phyloP scores from a whole-genome alignment of 2,888 invertebrate species.

The Leptinotarsa rubiginosa region DNA sequence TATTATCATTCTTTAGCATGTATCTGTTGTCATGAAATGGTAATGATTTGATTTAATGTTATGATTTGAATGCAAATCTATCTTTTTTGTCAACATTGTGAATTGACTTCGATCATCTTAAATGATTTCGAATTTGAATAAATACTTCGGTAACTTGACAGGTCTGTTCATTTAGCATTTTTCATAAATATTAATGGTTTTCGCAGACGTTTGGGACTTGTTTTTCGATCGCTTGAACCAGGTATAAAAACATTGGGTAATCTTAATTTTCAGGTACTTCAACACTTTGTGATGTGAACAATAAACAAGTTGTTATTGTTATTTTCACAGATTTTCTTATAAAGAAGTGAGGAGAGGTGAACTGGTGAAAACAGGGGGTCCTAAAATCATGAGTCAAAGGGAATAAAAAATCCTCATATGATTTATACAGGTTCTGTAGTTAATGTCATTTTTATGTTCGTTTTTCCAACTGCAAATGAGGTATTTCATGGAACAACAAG shows the following conservation, averaged over 20 bases:
- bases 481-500: no score
- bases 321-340: no score
- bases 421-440: no score
- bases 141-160: conserved; percentile 8
- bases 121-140: conserved; percentile 11
- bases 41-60: background rate
- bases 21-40: background rate
- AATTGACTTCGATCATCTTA: conserved; percentile 5
- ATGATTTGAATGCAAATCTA: conserved; percentile 7
- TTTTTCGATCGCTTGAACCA: background rate
- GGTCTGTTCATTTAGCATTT: conserved; percentile 3
- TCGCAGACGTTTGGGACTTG: background rate
- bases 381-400: no score
- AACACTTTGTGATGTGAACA: background rate
- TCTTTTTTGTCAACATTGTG: conserved; percentile 16
- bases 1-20: background rate
- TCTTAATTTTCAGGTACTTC: background rate
- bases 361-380: no score
- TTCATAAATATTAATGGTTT: conserved; percentile 10
- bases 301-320: background rate
- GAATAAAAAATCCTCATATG: no score
- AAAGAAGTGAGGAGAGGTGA: no score
- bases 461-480: no score
- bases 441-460: no score
- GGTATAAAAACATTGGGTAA: background rate